These are phyloP conservation scores for Gadopsis marmoratus DNA, from an alignment of 2,797 vertebrate species.

Conservation along the genomic window DNA sequence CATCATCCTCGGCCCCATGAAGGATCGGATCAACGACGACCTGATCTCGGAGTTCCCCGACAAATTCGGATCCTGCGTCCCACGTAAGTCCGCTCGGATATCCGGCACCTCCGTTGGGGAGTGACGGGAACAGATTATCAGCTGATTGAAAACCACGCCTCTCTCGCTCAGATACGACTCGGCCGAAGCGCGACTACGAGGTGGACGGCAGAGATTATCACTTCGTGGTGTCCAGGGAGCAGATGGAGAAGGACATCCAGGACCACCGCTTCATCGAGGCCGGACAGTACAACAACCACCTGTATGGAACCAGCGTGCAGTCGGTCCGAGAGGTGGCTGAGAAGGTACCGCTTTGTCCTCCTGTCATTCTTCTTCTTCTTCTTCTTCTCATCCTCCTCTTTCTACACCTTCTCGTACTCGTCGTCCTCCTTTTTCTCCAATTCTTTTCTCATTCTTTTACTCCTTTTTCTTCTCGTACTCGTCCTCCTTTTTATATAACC, in stretches of 20 bases:
- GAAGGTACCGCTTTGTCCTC: constrained; percentile 83
- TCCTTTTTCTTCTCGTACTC: no score
- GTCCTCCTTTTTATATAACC: no score
- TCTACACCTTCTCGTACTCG: background rate
- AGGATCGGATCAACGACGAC: constrained; percentile 97
- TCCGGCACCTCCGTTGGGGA: no score
- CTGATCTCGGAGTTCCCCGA: constrained; percentile 98
- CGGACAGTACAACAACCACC: constrained; percentile 97
- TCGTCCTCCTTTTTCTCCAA: no score
- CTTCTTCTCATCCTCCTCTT: no score
- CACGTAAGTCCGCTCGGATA: constrained; percentile 87
- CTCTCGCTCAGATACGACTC: constrained; percentile 91
- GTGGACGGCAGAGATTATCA: constrained; percentile 97
- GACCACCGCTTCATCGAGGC: constrained; percentile 99
- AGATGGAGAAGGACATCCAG: constrained; percentile 99
- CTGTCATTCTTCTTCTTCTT: background rate
- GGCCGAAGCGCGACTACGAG: constrained; percentile 97
- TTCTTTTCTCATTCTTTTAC: no score
- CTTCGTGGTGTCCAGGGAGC: constrained; percentile 95
- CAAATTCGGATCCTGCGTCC: constrained; percentile 98
- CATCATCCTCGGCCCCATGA: constrained; percentile 98
- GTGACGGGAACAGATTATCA: no score
- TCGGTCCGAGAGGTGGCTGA: constrained; percentile 96
- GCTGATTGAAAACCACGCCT: background rate
- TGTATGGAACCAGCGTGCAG: constrained; percentile 98